These are phyloP conservation scores for Anguilla rostrata DNA, from an alignment of 2,113 vertebrate genomes.

Conservation along the genomic window DNA sequence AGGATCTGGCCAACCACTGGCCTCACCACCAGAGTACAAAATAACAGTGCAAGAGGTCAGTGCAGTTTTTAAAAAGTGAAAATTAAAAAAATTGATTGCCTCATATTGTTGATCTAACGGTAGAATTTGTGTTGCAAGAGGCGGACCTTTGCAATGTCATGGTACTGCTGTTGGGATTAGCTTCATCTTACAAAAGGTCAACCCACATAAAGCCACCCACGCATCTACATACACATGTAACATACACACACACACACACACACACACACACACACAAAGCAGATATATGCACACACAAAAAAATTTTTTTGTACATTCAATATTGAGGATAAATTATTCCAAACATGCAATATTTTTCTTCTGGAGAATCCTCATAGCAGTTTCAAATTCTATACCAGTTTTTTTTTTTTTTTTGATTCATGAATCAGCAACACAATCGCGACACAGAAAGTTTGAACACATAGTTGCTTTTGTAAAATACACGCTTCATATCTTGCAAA, in stretches of 20 bases:
- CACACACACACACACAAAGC: neutral
- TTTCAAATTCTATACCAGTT: too few species aligned
- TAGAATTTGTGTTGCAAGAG: neutral
- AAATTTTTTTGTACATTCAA: neutral
- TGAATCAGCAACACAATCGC: neutral
- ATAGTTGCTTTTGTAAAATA: neutral
- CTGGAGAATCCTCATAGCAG: neutral
- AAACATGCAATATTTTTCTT: neutral
- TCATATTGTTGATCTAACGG: neutral
- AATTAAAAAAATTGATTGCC: slow-evolving; percentile 6
- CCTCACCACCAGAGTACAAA: neutral
- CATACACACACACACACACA: neutral
- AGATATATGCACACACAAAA: neutral
- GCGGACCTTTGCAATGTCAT: neutral
- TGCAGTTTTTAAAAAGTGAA: neutral
- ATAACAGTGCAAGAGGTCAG: neutral
- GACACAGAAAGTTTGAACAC: neutral
- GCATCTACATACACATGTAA: neutral
- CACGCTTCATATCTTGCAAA: neutral
- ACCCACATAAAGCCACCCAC: neutral
- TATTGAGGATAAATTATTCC: neutral
- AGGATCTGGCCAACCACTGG: neutral
- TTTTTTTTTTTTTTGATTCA: neutral
- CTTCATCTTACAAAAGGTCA: neutral
- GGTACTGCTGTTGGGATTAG: neutral